Conservation (phyloP, 2,113 vertebrate genomes). For the Turdus rufiventris region DNA sequence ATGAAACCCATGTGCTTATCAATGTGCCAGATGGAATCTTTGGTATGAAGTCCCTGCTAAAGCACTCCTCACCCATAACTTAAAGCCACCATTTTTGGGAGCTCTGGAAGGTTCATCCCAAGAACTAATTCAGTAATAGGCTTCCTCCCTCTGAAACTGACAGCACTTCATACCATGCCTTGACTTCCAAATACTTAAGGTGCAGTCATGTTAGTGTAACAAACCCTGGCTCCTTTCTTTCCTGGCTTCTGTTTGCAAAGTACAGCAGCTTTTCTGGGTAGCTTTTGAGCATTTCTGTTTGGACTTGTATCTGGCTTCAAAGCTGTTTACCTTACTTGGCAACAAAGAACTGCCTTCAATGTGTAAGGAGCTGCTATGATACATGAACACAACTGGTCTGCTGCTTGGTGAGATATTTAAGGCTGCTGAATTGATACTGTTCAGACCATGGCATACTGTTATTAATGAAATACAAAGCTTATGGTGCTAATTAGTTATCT, state of each 20-base stretch:
- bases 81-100: background rate
- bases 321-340: background rate
- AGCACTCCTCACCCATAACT: accelerated
- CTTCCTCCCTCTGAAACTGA: background rate
- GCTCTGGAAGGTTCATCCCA: background rate
- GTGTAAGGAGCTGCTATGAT: background rate
- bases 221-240: background rate
- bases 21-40: background rate
- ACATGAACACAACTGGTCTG: background rate
- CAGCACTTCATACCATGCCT: background rate
- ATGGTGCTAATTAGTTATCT: background rate
- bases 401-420: background rate
- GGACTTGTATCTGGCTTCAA: background rate
- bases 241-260: background rate
- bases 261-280: background rate
- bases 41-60: background rate
- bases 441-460: background rate
- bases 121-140: background rate
- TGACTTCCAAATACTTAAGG: background rate
- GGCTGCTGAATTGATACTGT: background rate
- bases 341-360: background rate
- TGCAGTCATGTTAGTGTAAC: accelerated
- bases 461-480: background rate
- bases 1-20: background rate
- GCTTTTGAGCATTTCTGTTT: background rate